Evolutionary conservation across 2,113 vertebrate genomes (phyloP).

Genomic region (Strix aluco): DNA sequence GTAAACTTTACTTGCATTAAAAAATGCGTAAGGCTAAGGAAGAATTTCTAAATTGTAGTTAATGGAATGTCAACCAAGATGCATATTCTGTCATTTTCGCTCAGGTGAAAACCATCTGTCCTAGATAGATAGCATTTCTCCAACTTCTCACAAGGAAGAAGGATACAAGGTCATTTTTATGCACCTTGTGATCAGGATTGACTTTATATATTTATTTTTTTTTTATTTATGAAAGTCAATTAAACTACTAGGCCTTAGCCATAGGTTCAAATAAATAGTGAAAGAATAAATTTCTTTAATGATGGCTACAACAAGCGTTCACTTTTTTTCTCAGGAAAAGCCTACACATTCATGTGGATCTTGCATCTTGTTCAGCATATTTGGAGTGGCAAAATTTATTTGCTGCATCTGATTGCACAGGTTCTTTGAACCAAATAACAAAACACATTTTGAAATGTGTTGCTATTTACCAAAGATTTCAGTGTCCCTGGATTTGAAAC

Average conservation of each 20-base stretch:
- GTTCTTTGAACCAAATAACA: neutral
- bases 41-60: conserved; percentile 59
- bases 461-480: neutral
- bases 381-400: neutral
- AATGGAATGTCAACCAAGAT: conserved; percentile 70
- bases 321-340: neutral
- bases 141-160: conserved; percentile 2
- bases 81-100: conserved; percentile 57
- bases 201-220: conserved; percentile 13
- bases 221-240: conserved; percentile 37
- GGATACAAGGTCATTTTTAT: conserved; percentile 52
- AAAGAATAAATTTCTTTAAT: conserved; percentile 1
- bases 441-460: neutral
- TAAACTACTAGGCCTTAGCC: neutral
- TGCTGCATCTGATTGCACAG: neutral
- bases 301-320: neutral
- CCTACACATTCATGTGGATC: neutral
- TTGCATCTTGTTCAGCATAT: neutral
- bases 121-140: conserved; percentile 41
- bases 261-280: neutral
- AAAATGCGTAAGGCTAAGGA: neutral
- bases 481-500: neutral
- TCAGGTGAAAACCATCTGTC: conserved; percentile 65
- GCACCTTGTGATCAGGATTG: conserved; percentile 1
- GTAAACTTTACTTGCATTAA: conserved; percentile 51